phyloP scores from a whole-genome alignment of 2,797 vertebrate species.

The Peromyscus attwateri region DNA sequence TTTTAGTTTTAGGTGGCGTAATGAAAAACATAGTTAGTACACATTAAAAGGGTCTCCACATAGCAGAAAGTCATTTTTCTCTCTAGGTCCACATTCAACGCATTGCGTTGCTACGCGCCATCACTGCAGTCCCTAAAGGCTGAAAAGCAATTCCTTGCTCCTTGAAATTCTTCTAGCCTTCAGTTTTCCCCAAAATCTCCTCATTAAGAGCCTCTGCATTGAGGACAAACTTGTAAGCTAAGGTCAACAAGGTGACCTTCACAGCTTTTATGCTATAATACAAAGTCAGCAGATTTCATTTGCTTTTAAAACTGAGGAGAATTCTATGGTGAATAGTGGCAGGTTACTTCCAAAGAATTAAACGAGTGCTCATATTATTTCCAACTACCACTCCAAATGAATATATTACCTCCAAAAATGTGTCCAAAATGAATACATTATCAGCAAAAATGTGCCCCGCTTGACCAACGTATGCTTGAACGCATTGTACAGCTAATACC shows the following conservation, averaged over 20 bases:
- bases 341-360: conserved; percentile 56
- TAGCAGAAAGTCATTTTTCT: conserved; percentile 39
- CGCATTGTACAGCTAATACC: neutral
- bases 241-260: conserved; percentile 30
- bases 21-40: conserved; percentile 5
- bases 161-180: neutral
- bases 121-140: neutral
- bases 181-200: neutral
- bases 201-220: neutral
- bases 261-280: neutral
- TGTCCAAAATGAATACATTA: neutral
- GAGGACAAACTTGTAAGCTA: conserved; percentile 40
- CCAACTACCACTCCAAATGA: neutral
- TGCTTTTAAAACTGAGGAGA: neutral
- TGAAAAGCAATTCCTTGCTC: neutral
- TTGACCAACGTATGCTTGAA: neutral
- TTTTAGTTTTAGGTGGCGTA: neutral
- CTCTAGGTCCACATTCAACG: neutral
- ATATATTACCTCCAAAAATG: neutral
- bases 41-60: conserved; percentile 47
- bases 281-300: conserved; percentile 39
- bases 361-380: neutral
- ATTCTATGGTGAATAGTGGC: neutral
- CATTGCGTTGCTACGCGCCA: neutral
- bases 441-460: neutral